Conservation (phyloP, 2,113 vertebrate species). For the Ciconia maguari region DNA sequence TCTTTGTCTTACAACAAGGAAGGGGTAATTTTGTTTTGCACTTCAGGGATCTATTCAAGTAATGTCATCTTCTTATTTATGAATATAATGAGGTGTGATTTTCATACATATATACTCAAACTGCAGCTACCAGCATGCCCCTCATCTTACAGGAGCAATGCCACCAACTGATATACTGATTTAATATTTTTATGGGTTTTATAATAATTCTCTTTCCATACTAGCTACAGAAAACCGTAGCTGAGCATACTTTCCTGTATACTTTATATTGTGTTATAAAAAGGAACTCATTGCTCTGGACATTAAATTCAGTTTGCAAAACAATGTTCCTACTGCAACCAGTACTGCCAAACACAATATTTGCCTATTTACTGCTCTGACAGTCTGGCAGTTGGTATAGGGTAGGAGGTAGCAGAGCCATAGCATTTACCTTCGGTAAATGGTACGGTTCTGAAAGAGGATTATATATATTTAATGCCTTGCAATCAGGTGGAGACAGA, state of each 20-base stretch:
- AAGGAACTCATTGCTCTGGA: neutral
- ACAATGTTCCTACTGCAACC: neutral
- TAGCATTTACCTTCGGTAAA: neutral
- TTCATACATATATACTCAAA: neutral
- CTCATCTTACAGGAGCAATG: neutral
- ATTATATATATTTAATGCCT: neutral
- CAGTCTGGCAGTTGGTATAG: neutral
- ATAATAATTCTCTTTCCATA: neutral
- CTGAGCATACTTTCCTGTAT: neutral
- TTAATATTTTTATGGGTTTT: neutral
- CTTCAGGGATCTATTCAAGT: neutral
- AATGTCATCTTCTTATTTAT: neutral
- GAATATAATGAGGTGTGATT: neutral
- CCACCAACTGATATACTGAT: neutral
- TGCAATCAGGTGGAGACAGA: neutral
- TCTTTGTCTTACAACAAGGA: neutral
- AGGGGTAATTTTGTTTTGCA: neutral
- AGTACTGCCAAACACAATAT: slow-evolving; percentile 7
- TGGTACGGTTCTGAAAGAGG: neutral
- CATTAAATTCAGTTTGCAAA: neutral
- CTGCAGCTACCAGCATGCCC: neutral
- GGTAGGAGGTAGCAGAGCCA: neutral
- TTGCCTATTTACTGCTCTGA: neutral
- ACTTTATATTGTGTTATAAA: neutral
- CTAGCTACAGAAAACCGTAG: neutral